These are phyloP conservation scores for Siderastrea radians DNA, from an alignment of 92 coral and sea anemone species.

Conservation along the genomic window DNA sequence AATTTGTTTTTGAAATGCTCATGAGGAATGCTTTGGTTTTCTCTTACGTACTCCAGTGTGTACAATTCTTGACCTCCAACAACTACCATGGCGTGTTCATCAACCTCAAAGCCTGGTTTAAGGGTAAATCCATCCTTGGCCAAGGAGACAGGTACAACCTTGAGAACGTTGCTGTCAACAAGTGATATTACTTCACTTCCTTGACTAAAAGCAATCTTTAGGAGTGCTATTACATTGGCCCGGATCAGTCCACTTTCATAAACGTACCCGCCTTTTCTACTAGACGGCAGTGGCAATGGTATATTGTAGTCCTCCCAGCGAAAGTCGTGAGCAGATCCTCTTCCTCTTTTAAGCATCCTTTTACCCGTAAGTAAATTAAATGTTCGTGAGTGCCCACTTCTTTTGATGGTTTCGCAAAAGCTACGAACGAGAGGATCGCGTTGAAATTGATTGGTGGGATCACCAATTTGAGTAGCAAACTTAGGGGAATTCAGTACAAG, in stretches of 20 bases:
- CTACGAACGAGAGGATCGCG: conserved; percentile 1
- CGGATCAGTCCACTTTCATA: conserved; percentile 20
- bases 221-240: conserved; percentile 23
- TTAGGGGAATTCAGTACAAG: neutral
- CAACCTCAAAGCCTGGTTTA: no score
- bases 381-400: conserved; percentile 14
- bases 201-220: conserved; percentile 21
- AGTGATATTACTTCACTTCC: conserved; percentile 20
- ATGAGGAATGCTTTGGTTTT: no score
- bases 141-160: no score
- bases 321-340: no score
- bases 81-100: no score
- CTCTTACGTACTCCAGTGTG: conserved; percentile 2
- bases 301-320: conserved; percentile 30
- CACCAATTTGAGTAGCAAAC: conserved; percentile 1
- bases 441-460: neutral
- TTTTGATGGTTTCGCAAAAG: conserved; percentile 1
- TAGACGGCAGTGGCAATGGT: no score
- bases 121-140: no score
- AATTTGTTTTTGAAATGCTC: conserved; percentile 22
- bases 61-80: conserved; percentile 36
- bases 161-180: no score
- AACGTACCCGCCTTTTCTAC: conserved; percentile 27
- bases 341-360: no score
- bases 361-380: no score